Conservation (phyloP, 2,113 vertebrate genomes). For the Scalopus aquaticus region DNA sequence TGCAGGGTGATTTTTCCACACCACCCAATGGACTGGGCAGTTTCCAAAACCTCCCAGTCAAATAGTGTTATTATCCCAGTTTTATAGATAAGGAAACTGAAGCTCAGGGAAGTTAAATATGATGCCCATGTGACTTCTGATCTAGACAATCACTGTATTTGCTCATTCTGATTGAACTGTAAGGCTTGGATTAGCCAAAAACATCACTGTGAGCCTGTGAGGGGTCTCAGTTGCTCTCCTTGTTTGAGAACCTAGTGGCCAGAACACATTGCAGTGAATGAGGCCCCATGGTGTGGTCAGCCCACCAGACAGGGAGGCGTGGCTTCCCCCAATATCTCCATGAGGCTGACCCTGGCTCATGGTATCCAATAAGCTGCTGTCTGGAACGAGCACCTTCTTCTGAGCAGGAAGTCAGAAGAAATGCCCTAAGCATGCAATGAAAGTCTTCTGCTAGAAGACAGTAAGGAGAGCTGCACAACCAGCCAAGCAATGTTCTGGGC, state of each 20-base stretch:
- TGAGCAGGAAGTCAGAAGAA: neutral
- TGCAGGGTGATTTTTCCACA: neutral
- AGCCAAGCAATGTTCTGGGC: neutral
- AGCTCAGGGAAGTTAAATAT: neutral
- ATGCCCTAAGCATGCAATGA: neutral
- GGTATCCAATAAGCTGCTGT: neutral
- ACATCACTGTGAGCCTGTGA: neutral
- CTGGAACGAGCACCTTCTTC: neutral
- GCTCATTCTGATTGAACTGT: neutral
- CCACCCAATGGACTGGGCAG: neutral
- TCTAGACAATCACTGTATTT: neutral
- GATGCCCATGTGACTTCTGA: neutral
- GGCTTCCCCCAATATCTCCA: neutral
- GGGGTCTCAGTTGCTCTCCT: neutral
- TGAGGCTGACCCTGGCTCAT: neutral
- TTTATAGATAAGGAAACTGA: neutral
- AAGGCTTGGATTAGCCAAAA: neutral
- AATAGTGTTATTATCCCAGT: neutral
- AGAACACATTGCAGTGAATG: neutral
- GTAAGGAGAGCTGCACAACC: neutral
- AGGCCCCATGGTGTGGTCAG: neutral
- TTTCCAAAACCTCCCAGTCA: neutral
- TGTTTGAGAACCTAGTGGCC: too few species aligned
- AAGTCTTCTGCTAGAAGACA: neutral
- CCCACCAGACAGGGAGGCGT: accelerated